Conservation (phyloP, 2,888 invertebrate genomes). For the Thysanoteuthis rhombus region DNA sequence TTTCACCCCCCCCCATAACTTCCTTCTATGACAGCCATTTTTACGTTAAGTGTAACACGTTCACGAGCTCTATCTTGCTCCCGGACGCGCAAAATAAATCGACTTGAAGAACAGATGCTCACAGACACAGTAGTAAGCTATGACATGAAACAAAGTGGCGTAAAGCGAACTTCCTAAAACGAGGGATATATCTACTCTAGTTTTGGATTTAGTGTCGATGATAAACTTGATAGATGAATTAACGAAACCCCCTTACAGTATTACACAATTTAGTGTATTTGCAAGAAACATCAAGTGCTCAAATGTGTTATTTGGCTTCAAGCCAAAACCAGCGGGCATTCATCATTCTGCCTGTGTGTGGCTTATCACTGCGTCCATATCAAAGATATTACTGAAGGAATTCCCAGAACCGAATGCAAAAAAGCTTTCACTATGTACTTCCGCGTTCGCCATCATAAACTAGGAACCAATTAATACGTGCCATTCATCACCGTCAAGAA, state of each 20-base stretch:
- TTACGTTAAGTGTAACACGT: too few species aligned
- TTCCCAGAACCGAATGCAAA: background rate
- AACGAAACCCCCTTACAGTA: background rate
- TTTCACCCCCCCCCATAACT: too few species aligned
- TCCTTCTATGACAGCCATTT: too few species aligned
- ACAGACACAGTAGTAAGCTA: too few species aligned
- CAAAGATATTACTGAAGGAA: background rate
- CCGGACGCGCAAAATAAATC: too few species aligned
- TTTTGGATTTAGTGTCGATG: too few species aligned
- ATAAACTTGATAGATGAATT: too few species aligned
- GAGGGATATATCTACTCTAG: too few species aligned
- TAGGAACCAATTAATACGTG: background rate
- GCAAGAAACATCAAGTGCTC: conserved; percentile 12
- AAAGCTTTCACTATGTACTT: background rate
- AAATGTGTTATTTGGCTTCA: background rate
- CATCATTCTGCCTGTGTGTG: background rate
- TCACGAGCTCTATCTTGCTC: too few species aligned
- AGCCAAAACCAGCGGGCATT: background rate
- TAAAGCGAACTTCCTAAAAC: too few species aligned
- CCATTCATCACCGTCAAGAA: background rate
- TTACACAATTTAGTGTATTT: background rate
- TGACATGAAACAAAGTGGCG: too few species aligned
- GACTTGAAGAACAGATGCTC: too few species aligned
- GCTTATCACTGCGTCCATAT: background rate
- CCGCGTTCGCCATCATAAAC: background rate